These are phyloP conservation scores for Xenotilapia caudafasciata DNA, from an alignment of 2,113 vertebrate species.

Conservation along the genomic window DNA sequence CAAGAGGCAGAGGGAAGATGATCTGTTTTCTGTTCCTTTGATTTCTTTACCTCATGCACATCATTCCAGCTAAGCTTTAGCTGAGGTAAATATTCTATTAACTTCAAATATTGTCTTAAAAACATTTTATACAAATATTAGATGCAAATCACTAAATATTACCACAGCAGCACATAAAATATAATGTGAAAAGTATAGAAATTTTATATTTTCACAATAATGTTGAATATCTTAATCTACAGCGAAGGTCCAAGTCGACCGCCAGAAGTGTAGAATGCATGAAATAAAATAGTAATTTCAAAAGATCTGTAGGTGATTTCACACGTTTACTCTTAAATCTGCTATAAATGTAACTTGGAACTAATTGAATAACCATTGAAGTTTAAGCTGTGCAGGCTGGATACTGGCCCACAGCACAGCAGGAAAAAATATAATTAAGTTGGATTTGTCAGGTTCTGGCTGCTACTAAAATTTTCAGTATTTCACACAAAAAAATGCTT, in stretches of 20 bases:
- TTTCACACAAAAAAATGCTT: not conserved
- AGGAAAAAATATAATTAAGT: not conserved
- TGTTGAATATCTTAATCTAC: not conserved
- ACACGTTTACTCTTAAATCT: not conserved
- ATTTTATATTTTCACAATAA: not conserved
- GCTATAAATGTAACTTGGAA: not conserved
- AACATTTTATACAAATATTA: not conserved
- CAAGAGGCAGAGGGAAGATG: not conserved
- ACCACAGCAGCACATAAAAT: not conserved
- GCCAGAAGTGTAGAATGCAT: not conserved
- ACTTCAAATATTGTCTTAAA: constrained; percentile 4
- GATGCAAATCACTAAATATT: not conserved
- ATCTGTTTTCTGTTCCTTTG: constrained; percentile 23
- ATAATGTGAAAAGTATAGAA: not conserved
- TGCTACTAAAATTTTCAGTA: not conserved
- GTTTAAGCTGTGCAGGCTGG: not conserved
- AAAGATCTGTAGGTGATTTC: not conserved
- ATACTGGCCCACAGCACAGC: not conserved
- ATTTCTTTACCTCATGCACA: constrained; percentile 14
- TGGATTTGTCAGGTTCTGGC: not conserved
- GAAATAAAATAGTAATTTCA: not conserved
- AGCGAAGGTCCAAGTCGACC: accelerated
- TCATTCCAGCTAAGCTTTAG: not conserved
- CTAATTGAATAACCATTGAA: not conserved
- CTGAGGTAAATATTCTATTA: constrained; percentile 7